Percentiles rank a stretch among this genome's conserved stretches.
Evolutionary conservation across 2,888 invertebrate species (phyloP).

Genomic region (Diachrysia chrysitis): DNA sequence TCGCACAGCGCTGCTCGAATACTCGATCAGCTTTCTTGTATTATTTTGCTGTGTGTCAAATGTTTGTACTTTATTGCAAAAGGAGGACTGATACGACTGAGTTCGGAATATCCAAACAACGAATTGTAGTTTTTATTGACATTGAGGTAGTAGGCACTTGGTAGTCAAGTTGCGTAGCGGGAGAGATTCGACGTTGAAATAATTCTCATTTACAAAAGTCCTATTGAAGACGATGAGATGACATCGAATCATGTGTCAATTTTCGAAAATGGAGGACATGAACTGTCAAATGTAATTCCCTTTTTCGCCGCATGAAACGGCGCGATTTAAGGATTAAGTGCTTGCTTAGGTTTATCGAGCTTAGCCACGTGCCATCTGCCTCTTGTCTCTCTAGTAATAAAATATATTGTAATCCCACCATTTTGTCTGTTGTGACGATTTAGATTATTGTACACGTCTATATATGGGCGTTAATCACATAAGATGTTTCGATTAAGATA

Average conservation of each 20-base stretch:
- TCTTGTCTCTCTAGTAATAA: slow-evolving; percentile 29
- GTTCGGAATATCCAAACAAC: slow-evolving; percentile 7
- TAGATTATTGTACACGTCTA: slow-evolving; percentile 29
- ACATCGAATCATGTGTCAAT: background rate
- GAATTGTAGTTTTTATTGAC: slow-evolving; percentile 11
- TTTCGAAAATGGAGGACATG: background rate
- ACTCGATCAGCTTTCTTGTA: background rate
- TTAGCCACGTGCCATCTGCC: slow-evolving; percentile 28
- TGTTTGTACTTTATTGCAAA: background rate
- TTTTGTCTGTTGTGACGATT: slow-evolving; percentile 31
- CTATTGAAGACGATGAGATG: background rate
- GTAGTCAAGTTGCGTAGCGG: slow-evolving; percentile 2
- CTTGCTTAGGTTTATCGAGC: background rate
- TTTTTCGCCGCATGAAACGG: background rate
- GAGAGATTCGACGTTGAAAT: background rate
- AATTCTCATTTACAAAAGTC: background rate
- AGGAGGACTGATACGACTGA: slow-evolving; percentile 19
- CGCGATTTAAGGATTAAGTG: background rate
- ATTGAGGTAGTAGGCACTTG: slow-evolving; percentile 27
- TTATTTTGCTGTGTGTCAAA: background rate
- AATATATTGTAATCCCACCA: slow-evolving; percentile 36
- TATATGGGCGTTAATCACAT: slow-evolving; percentile 15
- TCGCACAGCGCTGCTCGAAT: background rate
- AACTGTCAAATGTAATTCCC: background rate
- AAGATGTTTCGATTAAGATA: slow-evolving; percentile 14